A percentile compares a stretch with the other conserved stretches of the same genome.
Evolutionary conservation across 2,113 vertebrate genomes (phyloP).

Genomic region (Collichthys lucidus): DNA sequence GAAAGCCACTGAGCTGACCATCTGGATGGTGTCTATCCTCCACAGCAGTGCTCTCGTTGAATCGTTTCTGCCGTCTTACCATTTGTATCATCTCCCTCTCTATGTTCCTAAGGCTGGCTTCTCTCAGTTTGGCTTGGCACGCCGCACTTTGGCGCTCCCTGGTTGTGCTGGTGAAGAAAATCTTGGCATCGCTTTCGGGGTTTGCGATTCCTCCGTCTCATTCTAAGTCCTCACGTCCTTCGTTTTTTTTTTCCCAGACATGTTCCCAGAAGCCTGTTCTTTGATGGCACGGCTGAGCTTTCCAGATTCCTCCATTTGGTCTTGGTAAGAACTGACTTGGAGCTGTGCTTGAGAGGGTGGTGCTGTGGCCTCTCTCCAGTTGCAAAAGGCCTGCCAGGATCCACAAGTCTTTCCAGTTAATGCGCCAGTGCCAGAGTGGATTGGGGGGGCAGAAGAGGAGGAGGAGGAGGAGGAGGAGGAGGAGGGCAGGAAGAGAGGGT

Average conservation of each 20-base stretch:
- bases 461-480: not conserved
- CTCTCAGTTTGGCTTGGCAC: slow-evolving; percentile 68
- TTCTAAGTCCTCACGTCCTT: slow-evolving; percentile 41
- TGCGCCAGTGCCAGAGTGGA: slow-evolving; percentile 60
- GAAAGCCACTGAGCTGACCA: slow-evolving; percentile 75
- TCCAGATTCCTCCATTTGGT: slow-evolving; percentile 77
- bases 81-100: slow-evolving; percentile 65
- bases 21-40: slow-evolving; percentile 71
- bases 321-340: slow-evolving; percentile 71
- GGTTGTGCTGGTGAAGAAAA: slow-evolving; percentile 66
- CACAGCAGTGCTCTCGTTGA: slow-evolving; percentile 54
- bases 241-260: slow-evolving; percentile 54
- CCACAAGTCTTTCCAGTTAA: slow-evolving; percentile 77
- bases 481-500: slow-evolving; percentile 50
- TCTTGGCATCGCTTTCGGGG: slow-evolving; percentile 47
- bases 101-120: slow-evolving; percentile 47
- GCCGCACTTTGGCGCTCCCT: slow-evolving; percentile 47
- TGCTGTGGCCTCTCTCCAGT: slow-evolving; percentile 73
- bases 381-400: slow-evolving; percentile 72
- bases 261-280: slow-evolving; percentile 76
- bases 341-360: slow-evolving; percentile 67
- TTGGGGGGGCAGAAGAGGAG: not conserved
- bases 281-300: slow-evolving; percentile 62
- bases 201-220: slow-evolving; percentile 55
- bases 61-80: slow-evolving; percentile 58